phyloP scores from a whole-genome alignment of 2,888 invertebrate genomes.

The Galerucella pusilla region DNA sequence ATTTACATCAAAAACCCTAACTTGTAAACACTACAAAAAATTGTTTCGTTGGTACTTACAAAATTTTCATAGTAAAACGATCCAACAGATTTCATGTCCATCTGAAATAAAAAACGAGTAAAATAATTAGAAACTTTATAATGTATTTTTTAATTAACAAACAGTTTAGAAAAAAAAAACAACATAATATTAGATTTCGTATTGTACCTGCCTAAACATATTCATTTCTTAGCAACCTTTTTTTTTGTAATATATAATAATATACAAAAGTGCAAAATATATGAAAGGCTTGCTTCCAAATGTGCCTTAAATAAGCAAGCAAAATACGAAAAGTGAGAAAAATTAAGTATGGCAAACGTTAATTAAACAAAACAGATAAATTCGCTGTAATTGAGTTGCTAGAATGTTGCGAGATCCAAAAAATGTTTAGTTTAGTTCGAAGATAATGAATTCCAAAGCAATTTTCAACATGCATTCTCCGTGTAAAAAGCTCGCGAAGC shows the following conservation, averaged over 20 bases:
- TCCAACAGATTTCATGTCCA: conserved; percentile 96
- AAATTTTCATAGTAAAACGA: conserved; percentile 96
- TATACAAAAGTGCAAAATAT: neutral
- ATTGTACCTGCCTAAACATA: conserved; percentile 19
- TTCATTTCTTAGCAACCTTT: neutral
- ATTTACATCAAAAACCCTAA: no score
- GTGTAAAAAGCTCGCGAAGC: conserved; percentile 31
- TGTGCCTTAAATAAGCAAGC: conserved; percentile 37
- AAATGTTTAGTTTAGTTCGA: conserved; percentile 36
- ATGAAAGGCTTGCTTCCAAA: neutral
- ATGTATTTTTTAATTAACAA: neutral
- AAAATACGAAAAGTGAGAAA: conserved; percentile 45
- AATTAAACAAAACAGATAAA: conserved; percentile 38
- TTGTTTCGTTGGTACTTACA: conserved; percentile 75
- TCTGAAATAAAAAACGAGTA: conserved; percentile 75
- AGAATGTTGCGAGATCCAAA: conserved; percentile 66
- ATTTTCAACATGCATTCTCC: conserved; percentile 48
- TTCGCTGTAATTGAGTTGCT: conserved; percentile 66
- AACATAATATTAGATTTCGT: conserved; percentile 8
- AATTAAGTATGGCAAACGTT: conserved; percentile 44
- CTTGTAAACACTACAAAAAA: no score
- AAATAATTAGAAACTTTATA: conserved; percentile 28
- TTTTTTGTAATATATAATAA: neutral
- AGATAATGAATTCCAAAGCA: conserved; percentile 34
- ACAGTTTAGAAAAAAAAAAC: conserved; percentile 25